These are phyloP conservation scores for Gavialis gangeticus DNA, from an alignment of 2,113 vertebrate genomes.

Conservation along the genomic window DNA sequence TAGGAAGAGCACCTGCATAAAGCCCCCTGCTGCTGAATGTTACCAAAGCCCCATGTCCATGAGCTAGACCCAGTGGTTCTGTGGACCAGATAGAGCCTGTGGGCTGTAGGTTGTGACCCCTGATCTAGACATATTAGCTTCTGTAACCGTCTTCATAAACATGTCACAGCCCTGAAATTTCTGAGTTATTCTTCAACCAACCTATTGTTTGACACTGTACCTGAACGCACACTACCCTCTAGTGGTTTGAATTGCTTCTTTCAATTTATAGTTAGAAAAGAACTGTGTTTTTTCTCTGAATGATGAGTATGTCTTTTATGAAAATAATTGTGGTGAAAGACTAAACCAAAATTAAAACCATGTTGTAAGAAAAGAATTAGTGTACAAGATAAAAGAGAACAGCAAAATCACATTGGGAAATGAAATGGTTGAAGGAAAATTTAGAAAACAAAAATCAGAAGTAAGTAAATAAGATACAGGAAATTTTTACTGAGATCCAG, in stretches of 20 bases:
- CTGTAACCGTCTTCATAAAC: neutral
- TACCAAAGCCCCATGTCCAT: too few species aligned
- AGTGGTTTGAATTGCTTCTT: neutral
- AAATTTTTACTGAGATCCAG: neutral
- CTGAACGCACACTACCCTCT: neutral
- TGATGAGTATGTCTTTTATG: neutral
- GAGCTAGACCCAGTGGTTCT: too few species aligned
- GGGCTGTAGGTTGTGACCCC: too few species aligned
- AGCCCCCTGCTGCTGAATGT: too few species aligned
- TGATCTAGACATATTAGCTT: neutral
- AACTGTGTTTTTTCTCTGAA: rapidly evolving
- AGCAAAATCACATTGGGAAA: neutral
- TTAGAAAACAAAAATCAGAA: neutral
- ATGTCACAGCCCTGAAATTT: neutral
- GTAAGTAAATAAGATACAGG: neutral
- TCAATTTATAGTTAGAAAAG: too few species aligned
- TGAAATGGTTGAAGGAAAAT: neutral
- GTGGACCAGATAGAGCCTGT: too few species aligned
- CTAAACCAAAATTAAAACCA: neutral
- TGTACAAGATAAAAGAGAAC: neutral
- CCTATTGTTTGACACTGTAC: neutral
- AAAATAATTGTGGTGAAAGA: neutral
- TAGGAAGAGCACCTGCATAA: too few species aligned
- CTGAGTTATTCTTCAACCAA: neutral
- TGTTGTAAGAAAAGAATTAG: neutral